Evolutionary conservation across 2,113 vertebrate genomes (phyloP).

Genomic region (Dasyprocta punctata): DNA sequence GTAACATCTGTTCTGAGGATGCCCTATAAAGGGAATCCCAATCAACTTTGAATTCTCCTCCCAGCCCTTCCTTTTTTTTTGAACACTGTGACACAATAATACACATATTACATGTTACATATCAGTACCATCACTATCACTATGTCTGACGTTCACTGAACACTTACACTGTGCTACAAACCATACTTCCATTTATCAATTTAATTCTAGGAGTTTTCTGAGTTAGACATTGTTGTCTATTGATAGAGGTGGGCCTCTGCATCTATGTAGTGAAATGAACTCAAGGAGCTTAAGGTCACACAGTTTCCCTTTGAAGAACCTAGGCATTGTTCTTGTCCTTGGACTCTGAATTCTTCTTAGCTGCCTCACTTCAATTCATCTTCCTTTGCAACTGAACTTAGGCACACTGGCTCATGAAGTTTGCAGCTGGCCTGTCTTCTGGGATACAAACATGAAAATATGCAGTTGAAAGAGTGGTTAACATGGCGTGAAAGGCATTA

Average conservation of each 20-base stretch:
- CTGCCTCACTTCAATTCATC: fast-evolving
- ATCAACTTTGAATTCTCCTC: background rate
- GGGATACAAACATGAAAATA: background rate
- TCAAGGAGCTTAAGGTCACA: background rate
- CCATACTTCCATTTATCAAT: background rate
- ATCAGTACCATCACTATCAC: too few relatives aligned
- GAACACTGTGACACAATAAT: background rate
- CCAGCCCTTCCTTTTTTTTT: background rate
- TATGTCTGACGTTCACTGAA: background rate
- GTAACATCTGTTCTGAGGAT: background rate
- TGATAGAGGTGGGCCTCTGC: fast-evolving
- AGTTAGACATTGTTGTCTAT: background rate
- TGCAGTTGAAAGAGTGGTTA: background rate
- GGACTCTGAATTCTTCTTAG: background rate
- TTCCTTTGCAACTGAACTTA: background rate
- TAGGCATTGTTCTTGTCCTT: background rate
- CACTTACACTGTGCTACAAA: background rate
- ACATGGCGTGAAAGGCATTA: background rate
- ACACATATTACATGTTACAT: background rate
- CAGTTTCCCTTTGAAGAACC: background rate
- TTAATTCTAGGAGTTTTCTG: background rate
- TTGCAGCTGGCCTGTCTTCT: background rate
- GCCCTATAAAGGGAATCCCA: background rate
- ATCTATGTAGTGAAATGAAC: background rate
- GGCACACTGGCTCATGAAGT: background rate